A percentile compares a stretch with the other conserved stretches of the same genome.
Conservation (phyloP, 2,888 invertebrate genomes). For the Sipha maydis region DNA sequence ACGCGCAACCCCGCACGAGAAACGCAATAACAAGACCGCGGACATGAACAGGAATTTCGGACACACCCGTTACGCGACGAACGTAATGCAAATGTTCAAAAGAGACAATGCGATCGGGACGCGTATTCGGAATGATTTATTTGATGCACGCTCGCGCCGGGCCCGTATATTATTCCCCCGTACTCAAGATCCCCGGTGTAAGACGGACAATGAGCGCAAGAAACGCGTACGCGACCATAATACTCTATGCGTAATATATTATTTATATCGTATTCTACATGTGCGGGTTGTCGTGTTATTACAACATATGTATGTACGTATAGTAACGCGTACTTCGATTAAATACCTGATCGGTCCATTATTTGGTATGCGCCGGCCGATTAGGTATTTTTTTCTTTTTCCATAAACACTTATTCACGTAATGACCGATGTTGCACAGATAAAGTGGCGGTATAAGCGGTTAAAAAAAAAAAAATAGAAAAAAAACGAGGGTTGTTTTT, state of each 20-base stretch:
- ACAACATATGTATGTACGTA: too few species aligned
- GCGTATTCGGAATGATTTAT: background rate
- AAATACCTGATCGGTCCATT: background rate
- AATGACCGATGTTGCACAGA: background rate
- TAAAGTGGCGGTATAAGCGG: background rate
- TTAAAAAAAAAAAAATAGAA: background rate
- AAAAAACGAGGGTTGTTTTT: background rate
- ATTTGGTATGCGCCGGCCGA: background rate
- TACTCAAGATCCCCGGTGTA: background rate
- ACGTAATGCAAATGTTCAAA: background rate
- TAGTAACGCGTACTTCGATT: background rate
- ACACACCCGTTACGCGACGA: too few species aligned
- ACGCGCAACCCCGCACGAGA: too few species aligned
- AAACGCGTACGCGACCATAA: background rate
- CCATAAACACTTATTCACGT: background rate
- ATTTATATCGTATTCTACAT: background rate
- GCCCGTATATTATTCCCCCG: background rate
- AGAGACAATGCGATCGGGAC: too few species aligned
- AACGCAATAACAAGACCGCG: too few species aligned
- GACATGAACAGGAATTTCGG: background rate
- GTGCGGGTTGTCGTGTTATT: background rate
- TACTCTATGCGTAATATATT: background rate
- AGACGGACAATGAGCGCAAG: background rate
- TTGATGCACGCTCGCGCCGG: background rate
- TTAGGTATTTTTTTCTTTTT: background rate